phyloP scores from a whole-genome alignment of 2,797 vertebrate species.

The Centropyge bicolor region DNA sequence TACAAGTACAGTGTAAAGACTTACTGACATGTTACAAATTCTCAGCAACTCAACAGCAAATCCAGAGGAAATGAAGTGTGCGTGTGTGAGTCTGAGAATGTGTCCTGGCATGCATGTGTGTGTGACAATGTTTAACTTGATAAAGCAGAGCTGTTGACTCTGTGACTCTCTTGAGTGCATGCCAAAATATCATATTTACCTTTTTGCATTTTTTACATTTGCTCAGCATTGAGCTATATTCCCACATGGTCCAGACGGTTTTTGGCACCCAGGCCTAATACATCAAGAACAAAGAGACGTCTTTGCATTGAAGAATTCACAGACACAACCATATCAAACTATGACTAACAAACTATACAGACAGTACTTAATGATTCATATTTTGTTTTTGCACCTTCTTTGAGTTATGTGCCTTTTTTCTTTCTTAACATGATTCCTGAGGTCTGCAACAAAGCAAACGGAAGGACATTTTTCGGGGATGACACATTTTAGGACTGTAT shows the following conservation, averaged over 20 bases:
- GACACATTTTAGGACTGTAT: constrained; percentile 39
- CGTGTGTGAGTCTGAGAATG: constrained; percentile 20
- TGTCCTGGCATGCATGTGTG: constrained; percentile 27
- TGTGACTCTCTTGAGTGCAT: constrained; percentile 6
- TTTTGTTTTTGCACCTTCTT: constrained; percentile 49
- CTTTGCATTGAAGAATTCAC: constrained; percentile 37
- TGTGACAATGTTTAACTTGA: constrained; percentile 16
- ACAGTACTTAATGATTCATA: constrained; percentile 60
- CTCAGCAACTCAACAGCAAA: constrained; percentile 17
- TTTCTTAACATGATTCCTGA: constrained; percentile 32
- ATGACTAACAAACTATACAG: constrained; percentile 41
- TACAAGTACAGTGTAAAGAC: background rate
- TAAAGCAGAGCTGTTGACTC: constrained; percentile 15
- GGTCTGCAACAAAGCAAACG: constrained; percentile 25
- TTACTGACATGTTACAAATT: constrained; percentile 31
- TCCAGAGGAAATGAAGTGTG: constrained; percentile 8
- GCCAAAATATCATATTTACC: constrained; percentile 2
- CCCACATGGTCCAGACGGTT: constrained; percentile 12
- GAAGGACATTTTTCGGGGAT: constrained; percentile 51
- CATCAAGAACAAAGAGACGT: constrained; percentile 51
- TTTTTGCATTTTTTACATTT: constrained; percentile 17
- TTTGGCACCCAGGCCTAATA: constrained; percentile 15
- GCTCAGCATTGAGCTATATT: constrained; percentile 31
- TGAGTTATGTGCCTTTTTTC: constrained; percentile 43
- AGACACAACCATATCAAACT: constrained; percentile 24